Evolutionary conservation across 2,888 invertebrate genomes (phyloP).

Genomic region (Pheosia tremula): DNA sequence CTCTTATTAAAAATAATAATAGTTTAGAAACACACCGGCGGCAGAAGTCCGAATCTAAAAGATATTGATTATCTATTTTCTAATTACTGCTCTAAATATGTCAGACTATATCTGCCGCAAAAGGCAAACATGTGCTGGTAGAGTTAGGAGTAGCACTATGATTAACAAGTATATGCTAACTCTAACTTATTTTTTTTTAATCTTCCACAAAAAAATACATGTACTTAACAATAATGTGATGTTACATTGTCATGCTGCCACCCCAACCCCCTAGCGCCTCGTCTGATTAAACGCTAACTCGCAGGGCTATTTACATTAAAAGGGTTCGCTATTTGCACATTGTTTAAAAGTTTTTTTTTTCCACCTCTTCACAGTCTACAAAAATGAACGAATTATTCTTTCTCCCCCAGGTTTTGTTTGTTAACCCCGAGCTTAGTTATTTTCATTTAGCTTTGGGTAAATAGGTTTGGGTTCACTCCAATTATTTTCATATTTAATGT

Average conservation of each 20-base stretch:
- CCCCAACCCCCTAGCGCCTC: not conserved
- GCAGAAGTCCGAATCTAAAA: too few relatives aligned
- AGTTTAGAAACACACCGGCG: too few relatives aligned
- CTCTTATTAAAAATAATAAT: too few relatives aligned
- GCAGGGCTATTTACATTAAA: slow-evolving; percentile 36
- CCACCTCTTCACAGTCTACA: slow-evolving; percentile 11
- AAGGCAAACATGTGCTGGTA: too few relatives aligned
- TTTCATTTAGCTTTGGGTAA: not conserved
- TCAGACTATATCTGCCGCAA: too few relatives aligned
- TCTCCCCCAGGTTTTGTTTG: not conserved
- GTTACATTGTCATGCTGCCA: not conserved
- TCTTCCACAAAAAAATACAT: not conserved
- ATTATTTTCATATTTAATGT: slow-evolving; percentile 4
- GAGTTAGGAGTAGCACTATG: too few relatives aligned
- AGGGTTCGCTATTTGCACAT: slow-evolving; percentile 35
- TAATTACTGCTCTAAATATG: too few relatives aligned
- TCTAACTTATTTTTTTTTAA: too few relatives aligned
- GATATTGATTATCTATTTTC: too few relatives aligned
- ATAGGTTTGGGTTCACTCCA: not conserved
- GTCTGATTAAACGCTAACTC: slow-evolving; percentile 22
- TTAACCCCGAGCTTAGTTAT: not conserved
- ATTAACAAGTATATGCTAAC: too few relatives aligned
- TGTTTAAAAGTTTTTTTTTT: slow-evolving; percentile 21
- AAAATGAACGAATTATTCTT: slow-evolving; percentile 2
- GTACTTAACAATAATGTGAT: not conserved